Evolutionary conservation across 2,113 vertebrate genomes (phyloP).

Genomic region (Ovis aries): ARS-UI_Ramb_v3.0 NC_056069.1:39015001-39015500

Average conservation of each 20-base stretch:
- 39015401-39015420: neutral
- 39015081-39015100: neutral
- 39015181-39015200: neutral
- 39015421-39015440: neutral
- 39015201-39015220: neutral
- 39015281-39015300: neutral
- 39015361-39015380: neutral
- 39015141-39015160: neutral
- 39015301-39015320: neutral
- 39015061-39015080: neutral
- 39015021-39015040: neutral
- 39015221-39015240: neutral
- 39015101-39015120: neutral
- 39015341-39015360: neutral
- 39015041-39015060: neutral
- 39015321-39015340: neutral
- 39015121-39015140: neutral
- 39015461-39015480: conserved; percentile 27
- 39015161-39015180: neutral
- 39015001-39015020: neutral
- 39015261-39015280: neutral
- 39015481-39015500: conserved; percentile 17
- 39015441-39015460: conserved; percentile 39
- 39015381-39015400: neutral
- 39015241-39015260: neutral